Conservation (phyloP, 2,113 vertebrate genomes). For the Mus spicilegus region DNA sequence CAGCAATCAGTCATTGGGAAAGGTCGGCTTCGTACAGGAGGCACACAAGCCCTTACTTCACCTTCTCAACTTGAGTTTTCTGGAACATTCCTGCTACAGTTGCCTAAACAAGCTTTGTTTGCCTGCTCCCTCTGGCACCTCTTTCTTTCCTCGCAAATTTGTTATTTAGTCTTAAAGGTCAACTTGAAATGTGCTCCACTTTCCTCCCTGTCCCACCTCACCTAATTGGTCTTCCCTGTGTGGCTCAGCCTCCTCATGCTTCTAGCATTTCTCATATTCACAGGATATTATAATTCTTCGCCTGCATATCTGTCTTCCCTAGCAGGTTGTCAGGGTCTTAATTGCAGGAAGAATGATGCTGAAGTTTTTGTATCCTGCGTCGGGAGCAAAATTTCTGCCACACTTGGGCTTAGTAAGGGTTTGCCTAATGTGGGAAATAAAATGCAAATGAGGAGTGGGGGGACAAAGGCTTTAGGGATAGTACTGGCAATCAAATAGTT, state of each 20-base stretch:
- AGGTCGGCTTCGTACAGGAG: not conserved
- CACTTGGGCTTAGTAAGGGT: not conserved
- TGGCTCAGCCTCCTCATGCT: not conserved
- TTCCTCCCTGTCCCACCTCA: not conserved
- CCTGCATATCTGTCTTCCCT: not conserved
- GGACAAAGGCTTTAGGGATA: not conserved
- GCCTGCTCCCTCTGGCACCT: not conserved
- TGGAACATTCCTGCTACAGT: not conserved
- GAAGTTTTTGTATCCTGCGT: not conserved
- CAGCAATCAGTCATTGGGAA: not conserved
- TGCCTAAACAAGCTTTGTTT: not conserved
- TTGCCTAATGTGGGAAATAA: not conserved
- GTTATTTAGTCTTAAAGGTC: not conserved
- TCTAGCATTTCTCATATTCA: not conserved
- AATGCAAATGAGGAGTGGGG: too few relatives aligned
- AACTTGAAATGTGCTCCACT: not conserved
- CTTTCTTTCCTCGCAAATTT: slow-evolving; percentile 8
- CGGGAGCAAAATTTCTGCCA: not conserved
- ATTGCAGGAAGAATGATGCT: not conserved
- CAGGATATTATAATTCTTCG: not conserved
- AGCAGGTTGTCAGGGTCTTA: not conserved
- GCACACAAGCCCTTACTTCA: not conserved
- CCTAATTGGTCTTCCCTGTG: not conserved
- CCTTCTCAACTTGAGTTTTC: not conserved
- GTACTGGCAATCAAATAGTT: slow-evolving; percentile 14